Evolutionary conservation across 1,140 invertebrate species (phyloP).

Genomic region (Cydia fagiglandana): DNA sequence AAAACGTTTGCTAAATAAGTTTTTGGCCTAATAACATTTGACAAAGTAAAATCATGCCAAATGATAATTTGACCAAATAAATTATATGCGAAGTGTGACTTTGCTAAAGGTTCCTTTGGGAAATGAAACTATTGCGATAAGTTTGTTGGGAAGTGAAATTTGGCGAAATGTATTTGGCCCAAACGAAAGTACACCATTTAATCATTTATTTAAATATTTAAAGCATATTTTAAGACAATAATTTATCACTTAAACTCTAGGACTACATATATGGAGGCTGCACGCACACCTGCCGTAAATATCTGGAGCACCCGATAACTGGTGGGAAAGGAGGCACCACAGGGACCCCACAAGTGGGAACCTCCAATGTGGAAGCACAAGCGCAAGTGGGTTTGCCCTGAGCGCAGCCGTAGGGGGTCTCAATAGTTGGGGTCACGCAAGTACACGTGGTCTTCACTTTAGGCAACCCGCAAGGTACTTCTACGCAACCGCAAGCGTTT

Average conservation of each 20-base stretch:
- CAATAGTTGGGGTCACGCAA: slow-evolving; percentile 19
- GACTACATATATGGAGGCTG: slow-evolving; percentile 36
- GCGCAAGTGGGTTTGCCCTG: slow-evolving; percentile 17
- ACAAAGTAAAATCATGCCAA: too few species aligned
- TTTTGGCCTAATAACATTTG: too few species aligned
- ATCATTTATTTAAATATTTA: too few species aligned
- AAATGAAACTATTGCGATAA: too few species aligned
- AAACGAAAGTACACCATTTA: too few species aligned
- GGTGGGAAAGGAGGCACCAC: slow-evolving; percentile 33
- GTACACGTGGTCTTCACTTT: slow-evolving; percentile 19
- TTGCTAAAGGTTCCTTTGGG: too few species aligned
- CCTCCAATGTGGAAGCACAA: background rate
- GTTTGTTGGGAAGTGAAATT: too few species aligned
- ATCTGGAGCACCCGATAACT: slow-evolving; percentile 33
- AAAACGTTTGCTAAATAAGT: too few species aligned
- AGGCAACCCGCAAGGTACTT: slow-evolving; percentile 2
- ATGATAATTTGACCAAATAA: too few species aligned
- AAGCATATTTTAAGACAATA: background rate
- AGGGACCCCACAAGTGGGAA: slow-evolving; percentile 29
- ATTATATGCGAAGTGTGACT: too few species aligned
- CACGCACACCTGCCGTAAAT: slow-evolving; percentile 34
- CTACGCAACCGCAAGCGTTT: slow-evolving; percentile 9
- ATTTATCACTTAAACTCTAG: slow-evolving; percentile 5
- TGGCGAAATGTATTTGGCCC: too few species aligned
- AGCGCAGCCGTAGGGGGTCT: slow-evolving; percentile 1